phyloP scores from a whole-genome alignment of 2,113 vertebrate genomes.

The Labeo catla region DNA sequence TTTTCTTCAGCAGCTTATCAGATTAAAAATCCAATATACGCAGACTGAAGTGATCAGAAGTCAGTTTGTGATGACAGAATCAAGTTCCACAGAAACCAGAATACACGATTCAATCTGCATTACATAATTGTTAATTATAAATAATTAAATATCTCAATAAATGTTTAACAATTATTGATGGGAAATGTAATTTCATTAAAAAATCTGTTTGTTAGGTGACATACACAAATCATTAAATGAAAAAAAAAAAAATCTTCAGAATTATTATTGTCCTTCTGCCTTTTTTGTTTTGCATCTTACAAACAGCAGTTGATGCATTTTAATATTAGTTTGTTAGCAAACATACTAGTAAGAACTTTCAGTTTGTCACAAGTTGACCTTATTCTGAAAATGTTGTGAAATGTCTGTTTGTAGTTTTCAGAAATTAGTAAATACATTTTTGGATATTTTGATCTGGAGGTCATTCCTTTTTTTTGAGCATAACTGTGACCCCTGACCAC shows the following conservation, averaged over 20 bases:
- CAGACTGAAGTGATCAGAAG: slow-evolving; percentile 33
- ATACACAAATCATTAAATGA: background rate
- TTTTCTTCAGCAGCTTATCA: slow-evolving; percentile 57
- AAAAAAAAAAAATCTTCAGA: background rate
- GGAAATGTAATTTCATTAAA: background rate
- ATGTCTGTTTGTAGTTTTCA: no score
- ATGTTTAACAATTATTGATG: background rate
- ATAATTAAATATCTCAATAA: background rate
- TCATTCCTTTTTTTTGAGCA: no score
- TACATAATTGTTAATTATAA: background rate
- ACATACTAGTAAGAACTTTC: background rate
- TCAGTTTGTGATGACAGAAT: background rate
- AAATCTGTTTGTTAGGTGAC: background rate
- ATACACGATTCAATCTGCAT: background rate
- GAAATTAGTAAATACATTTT: background rate
- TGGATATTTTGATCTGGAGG: background rate
- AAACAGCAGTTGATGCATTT: background rate
- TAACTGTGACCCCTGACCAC: no score
- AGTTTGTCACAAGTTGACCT: background rate
- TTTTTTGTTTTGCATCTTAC: no score
- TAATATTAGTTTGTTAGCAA: background rate
- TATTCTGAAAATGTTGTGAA: no score
- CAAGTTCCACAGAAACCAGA: background rate
- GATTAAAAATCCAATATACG: slow-evolving; percentile 73
- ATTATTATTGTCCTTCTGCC: background rate